A percentile compares a stretch with the other conserved stretches of the same genome.
Conservation (phyloP, 1,140 invertebrate species). For the Halictus rubicundus region DNA sequence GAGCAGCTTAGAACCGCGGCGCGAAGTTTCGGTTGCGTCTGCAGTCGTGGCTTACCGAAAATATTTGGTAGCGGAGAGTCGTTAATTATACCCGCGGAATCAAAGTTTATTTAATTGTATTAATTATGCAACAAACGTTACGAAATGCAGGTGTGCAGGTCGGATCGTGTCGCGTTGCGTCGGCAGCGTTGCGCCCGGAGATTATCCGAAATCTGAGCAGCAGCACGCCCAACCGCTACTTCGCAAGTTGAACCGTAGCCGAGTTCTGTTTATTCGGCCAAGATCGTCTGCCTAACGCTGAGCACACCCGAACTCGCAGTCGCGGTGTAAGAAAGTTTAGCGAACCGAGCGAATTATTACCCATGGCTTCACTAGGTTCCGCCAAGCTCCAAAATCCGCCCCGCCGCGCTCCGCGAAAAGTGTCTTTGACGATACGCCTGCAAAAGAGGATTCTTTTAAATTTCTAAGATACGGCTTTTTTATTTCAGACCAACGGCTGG, state of each 20-base stretch:
- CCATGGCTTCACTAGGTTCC: too few relatives aligned
- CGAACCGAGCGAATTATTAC: slow-evolving; percentile 10
- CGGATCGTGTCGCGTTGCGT: neutral
- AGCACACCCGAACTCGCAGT: slow-evolving; percentile 24
- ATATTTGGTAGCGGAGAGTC: neutral
- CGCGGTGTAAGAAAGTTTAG: slow-evolving; percentile 27
- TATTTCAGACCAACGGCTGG: too few relatives aligned
- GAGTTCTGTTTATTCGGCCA: slow-evolving; percentile 46
- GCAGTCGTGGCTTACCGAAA: neutral
- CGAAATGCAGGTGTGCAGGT: neutral
- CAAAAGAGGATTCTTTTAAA: too few relatives aligned
- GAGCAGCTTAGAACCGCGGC: neutral
- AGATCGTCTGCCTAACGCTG: slow-evolving; percentile 32
- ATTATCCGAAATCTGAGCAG: slow-evolving; percentile 48
- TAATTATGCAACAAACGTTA: slow-evolving; percentile 15
- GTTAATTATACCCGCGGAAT: slow-evolving; percentile 7
- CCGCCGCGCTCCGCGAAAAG: too few relatives aligned
- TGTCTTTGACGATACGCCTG: too few relatives aligned
- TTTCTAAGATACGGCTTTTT: too few relatives aligned
- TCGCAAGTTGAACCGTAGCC: slow-evolving; percentile 42
- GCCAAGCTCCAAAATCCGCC: neutral
- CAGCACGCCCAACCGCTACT: slow-evolving; percentile 27
- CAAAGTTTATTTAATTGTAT: slow-evolving; percentile 16
- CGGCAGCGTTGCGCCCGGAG: slow-evolving; percentile 10
- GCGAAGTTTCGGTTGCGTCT: neutral